Conservation (phyloP, 2,888 invertebrate genomes). For the Pinctada fucata region DNA sequence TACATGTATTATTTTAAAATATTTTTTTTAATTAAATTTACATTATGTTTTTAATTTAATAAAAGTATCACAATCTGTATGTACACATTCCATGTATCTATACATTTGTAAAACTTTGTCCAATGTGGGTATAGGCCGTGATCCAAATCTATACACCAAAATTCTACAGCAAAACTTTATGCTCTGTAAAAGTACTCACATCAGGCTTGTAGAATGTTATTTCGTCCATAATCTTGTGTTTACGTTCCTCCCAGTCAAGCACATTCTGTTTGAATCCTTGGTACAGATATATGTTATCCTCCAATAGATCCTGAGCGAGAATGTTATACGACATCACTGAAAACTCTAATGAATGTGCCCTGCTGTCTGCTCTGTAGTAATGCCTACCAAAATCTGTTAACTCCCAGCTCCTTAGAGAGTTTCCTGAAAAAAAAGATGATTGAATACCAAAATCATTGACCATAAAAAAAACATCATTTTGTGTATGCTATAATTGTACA, state of each 20-base stretch:
- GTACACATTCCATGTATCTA: too few species aligned
- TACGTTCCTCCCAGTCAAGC: slow-evolving; percentile 86
- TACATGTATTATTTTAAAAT: too few species aligned
- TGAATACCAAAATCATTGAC: too few species aligned
- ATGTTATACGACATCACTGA: slow-evolving; percentile 92
- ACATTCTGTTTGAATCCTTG: slow-evolving; percentile 80
- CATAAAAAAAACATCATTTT: too few species aligned
- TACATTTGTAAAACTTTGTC: too few species aligned
- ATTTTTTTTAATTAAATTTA: too few species aligned
- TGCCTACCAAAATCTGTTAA: slow-evolving; percentile 29
- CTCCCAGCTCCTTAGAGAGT: slow-evolving; percentile 32
- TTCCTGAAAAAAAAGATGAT: neutral
- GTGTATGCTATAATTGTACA: too few species aligned
- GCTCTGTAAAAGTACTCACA: slow-evolving; percentile 76
- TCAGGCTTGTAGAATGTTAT: slow-evolving; percentile 81
- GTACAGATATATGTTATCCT: slow-evolving; percentile 86
- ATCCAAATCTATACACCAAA: too few species aligned
- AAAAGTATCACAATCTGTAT: too few species aligned
- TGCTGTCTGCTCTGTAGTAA: neutral
- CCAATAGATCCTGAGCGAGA: slow-evolving; percentile 88
- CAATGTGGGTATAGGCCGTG: too few species aligned
- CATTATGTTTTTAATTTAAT: too few species aligned
- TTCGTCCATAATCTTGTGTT: slow-evolving; percentile 80
- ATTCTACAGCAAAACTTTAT: too few species aligned
- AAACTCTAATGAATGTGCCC: slow-evolving; percentile 77